Evolutionary conservation across 1,140 invertebrate genomes (phyloP).

Genomic region (Metaphire vulgaris): DNA sequence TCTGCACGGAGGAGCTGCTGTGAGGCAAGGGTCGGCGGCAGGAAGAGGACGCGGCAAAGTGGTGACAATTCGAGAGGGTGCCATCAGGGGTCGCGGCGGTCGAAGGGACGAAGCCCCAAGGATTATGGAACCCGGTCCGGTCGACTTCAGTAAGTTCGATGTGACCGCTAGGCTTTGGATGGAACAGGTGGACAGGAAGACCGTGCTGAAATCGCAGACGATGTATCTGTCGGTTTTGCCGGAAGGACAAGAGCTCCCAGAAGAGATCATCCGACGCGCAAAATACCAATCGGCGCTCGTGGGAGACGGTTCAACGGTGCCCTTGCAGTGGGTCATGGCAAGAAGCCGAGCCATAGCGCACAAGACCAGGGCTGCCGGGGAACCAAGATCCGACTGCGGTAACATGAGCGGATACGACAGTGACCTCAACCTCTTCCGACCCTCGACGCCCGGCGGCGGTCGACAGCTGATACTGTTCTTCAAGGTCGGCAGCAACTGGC

Average conservation of each 20-base stretch:
- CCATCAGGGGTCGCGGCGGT: background rate
- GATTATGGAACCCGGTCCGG: conserved; percentile 20
- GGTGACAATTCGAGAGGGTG: conserved; percentile 12
- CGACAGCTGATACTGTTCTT: conserved; percentile 28
- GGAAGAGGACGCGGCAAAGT: background rate
- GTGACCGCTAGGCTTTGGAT: conserved; percentile 26
- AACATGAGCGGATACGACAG: background rate
- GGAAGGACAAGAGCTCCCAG: conserved; percentile 15
- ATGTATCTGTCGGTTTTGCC: conserved; percentile 27
- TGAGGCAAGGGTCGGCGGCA: background rate
- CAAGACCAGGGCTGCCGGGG: background rate
- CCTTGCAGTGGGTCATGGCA: conserved; percentile 29
- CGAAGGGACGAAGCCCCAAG: conserved; percentile 1
- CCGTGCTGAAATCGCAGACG: conserved; percentile 28
- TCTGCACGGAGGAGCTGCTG: background rate
- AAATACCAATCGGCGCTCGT: background rate
- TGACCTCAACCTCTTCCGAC: background rate
- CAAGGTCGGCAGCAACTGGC: conserved; percentile 27
- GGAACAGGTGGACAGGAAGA: conserved; percentile 31
- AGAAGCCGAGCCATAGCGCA: conserved; percentile 13
- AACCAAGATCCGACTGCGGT: background rate
- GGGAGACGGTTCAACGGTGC: conserved; percentile 3
- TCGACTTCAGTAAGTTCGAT: conserved; percentile 28
- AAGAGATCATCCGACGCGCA: background rate
- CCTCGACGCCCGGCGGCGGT: no score